Base-by-base conservation (phyloP, 2,888 invertebrate species). In the Lordiphosa andalusiaca region DNA sequence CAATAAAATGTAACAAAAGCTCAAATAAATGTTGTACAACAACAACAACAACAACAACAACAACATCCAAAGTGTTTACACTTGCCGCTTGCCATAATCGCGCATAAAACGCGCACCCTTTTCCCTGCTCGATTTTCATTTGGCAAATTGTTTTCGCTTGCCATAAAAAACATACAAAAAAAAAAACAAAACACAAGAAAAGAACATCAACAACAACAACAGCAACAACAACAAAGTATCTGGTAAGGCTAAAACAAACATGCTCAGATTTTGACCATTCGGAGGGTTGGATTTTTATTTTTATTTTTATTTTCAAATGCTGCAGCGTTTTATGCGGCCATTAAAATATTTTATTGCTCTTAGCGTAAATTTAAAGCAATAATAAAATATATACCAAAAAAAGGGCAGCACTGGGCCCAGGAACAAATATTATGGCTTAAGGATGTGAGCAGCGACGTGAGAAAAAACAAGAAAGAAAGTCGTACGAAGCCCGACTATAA, bases 251-350 rank as follows among this genome's bases (percentile, higher is more conserved):
- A 16, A 16, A 12, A 23, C 23, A 46, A 10, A 37, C 37, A 52
- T 25, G 36, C 55, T 44, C 21, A 36, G 37, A 60, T 50, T 40
- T 48, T 44, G 40, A 53, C 38, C 50, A 30, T 25, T 25, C 9
- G 3, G 30, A 42, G 46, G 38, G 7, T 25, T 63, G 81, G 75
- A 30, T 30, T 78, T 81, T 76, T 77, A 77, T 78, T 82, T 82
- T 75, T 78, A 30, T 30, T 78, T 81, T 76, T 77, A 77, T 78
- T 82, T 82, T 75, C 82, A 77, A 78, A 81, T 81, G 77, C 77
- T 75, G 77, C 77, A 81, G 75, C 82, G 67, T 78, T 78, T 78
- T 82, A 78, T 78, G 82, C 69, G 73, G 78, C 82, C 82, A 81
- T 78, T 78, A 78, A 78, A 78, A 81, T 78, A 78, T 78, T 78